Conservation (phyloP, 2,113 vertebrate genomes). For the Chroicocephalus ridibundus region DNA sequence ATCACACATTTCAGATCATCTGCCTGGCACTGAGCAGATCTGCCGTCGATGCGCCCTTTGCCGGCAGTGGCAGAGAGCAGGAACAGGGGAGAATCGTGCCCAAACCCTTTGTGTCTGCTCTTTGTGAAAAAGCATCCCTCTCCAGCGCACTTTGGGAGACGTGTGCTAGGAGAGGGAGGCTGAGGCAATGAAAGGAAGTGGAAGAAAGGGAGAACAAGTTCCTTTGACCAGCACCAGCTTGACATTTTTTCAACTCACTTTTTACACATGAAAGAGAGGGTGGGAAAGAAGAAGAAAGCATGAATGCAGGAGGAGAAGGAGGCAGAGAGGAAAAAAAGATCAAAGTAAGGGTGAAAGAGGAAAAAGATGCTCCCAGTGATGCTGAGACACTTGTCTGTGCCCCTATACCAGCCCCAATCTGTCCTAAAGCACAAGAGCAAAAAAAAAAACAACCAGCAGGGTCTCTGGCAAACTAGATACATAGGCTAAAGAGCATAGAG, state of each 20-base stretch:
- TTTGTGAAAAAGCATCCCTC: neutral
- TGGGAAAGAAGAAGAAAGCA: slow-evolving; percentile 37
- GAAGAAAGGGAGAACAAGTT: slow-evolving; percentile 30
- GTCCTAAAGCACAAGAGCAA: neutral
- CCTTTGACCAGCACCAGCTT: slow-evolving; percentile 44
- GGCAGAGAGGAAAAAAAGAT: slow-evolving; percentile 5
- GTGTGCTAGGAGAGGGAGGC: neutral
- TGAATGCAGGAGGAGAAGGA: slow-evolving; percentile 30
- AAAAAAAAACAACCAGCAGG: neutral
- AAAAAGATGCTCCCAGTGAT: neutral
- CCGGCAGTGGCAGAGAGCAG: neutral
- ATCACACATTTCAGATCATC: neutral
- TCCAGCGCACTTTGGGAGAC: neutral
- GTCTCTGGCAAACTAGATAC: neutral
- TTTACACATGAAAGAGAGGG: slow-evolving; percentile 38
- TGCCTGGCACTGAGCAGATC: neutral
- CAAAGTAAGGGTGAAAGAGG: slow-evolving; percentile 14
- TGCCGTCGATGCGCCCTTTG: neutral
- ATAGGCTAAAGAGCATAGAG: neutral
- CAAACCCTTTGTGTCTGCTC: neutral
- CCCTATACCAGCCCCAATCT: neutral
- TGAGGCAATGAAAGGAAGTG: neutral
- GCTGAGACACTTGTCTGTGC: neutral
- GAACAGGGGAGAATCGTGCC: neutral
- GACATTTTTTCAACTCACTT: slow-evolving; percentile 29